Percentiles rank a stretch among this genome's conserved stretches.
Conservation (phyloP, 2,113 vertebrate species). For the Ophthalmolycus amberensis region DNA sequence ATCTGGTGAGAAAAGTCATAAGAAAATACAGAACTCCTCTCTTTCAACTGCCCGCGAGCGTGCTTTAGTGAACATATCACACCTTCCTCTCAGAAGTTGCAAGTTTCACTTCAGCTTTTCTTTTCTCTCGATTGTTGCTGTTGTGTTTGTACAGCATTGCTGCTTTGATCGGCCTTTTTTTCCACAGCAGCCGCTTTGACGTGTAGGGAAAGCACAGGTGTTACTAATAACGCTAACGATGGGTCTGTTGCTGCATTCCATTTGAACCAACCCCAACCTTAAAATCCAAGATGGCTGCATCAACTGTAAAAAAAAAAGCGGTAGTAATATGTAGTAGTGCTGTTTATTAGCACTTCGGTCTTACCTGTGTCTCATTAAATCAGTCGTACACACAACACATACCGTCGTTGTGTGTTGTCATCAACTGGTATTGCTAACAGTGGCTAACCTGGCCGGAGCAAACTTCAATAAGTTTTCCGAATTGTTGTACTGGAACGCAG, state of each 20-base stretch:
- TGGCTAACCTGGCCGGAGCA: background rate
- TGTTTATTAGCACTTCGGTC: background rate
- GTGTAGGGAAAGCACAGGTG: background rate
- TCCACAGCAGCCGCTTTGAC: background rate
- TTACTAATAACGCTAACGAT: background rate
- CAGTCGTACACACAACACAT: too few species aligned
- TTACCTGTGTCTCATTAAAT: background rate
- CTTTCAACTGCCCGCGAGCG: background rate
- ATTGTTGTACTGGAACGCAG: background rate
- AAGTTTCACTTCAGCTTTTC: conserved; percentile 48
- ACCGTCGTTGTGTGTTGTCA: too few species aligned
- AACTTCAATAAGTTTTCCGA: background rate
- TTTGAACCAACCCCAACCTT: background rate
- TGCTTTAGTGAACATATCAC: background rate
- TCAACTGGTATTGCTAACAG: too few species aligned
- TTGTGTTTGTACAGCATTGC: background rate
- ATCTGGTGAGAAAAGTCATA: background rate
- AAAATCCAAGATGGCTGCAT: background rate
- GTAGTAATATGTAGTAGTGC: background rate
- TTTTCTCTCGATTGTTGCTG: background rate
- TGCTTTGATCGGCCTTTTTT: background rate
- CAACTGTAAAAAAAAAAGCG: too few species aligned
- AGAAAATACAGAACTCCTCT: background rate
- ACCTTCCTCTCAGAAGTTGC: background rate
- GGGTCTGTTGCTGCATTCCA: background rate